Evolutionary conservation across 2,797 vertebrate genomes (phyloP).

Genomic region (Poecilia picta): DNA sequence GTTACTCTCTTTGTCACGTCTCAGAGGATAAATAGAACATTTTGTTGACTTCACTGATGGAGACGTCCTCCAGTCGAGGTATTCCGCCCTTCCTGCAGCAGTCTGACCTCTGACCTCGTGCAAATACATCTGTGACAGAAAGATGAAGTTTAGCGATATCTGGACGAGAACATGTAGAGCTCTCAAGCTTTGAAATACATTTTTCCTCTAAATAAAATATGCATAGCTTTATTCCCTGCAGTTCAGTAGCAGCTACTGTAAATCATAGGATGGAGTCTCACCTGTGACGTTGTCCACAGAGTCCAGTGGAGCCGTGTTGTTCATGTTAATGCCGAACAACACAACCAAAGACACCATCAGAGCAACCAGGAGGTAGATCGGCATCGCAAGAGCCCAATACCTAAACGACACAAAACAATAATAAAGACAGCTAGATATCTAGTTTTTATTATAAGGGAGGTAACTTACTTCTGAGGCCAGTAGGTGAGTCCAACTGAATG

Average conservation of each 20-base stretch:
- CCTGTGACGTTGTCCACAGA: slow-evolving; percentile 92
- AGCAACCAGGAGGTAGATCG: slow-evolving; percentile 88
- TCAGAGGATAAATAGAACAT: slow-evolving; percentile 85
- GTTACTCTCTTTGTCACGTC: slow-evolving; percentile 20
- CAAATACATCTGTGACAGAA: slow-evolving; percentile 83
- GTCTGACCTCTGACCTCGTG: slow-evolving; percentile 83
- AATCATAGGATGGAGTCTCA: slow-evolving; percentile 49
- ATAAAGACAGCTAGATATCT: background rate
- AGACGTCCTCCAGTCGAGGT: slow-evolving; percentile 86
- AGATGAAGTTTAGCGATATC: slow-evolving; percentile 11
- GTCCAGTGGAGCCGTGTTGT: slow-evolving; percentile 89
- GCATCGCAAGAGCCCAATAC: slow-evolving; percentile 93
- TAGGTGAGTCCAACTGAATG: slow-evolving; percentile 91
- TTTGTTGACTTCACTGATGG: slow-evolving; percentile 90
- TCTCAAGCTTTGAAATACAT: background rate
- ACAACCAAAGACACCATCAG: slow-evolving; percentile 79
- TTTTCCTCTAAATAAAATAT: background rate
- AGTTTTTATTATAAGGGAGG: background rate
- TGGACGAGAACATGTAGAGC: background rate
- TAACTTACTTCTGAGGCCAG: slow-evolving; percentile 97
- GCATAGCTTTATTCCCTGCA: background rate
- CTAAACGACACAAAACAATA: slow-evolving; percentile 67
- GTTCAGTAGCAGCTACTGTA: background rate
- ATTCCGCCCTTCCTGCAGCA: slow-evolving; percentile 81
- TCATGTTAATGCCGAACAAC: slow-evolving; percentile 93